Evolutionary conservation across 2,888 invertebrate species (phyloP), one percentile per base, ranked within the genome.

Genomic region (Odontothrips loti): DNA sequence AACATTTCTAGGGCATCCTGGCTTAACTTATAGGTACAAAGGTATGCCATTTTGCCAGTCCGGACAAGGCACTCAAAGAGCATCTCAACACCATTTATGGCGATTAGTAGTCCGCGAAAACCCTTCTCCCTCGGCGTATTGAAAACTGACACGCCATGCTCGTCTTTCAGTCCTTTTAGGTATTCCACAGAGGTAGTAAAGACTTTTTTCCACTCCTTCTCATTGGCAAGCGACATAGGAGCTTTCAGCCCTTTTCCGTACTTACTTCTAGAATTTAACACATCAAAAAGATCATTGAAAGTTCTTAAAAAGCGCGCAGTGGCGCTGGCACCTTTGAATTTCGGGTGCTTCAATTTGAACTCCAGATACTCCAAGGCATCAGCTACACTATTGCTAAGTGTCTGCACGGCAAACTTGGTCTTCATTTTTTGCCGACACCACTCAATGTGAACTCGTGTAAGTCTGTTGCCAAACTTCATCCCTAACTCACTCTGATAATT

Each of bases 201-300:
- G 17, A 51, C 51, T 17, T 51, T 17, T 17, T 51, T 51, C 51
- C 51, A 51, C 48, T 48, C 48, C 12, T 8, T 12, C 12, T 48
- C 48, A 12, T 48, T 48, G 12, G 48, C 8, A 11, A 48, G 12
- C 10, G 48, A 48, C 48, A 48, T 48, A 12, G 48, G 48, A 48
- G 48, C 48, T 48, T 48, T 48, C 48, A 48, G 12, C 48, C 48
- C 48, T 48, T 82, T 84, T 17, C 82, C 79, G 81, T 80, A 83
- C 17, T 63, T n/a, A 47, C 83, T 81, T 79, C 83, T 78, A 0
- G 82, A 83, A 79, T 85, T 85, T 11, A 85, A 79, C 20, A 85
- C 81, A 82, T 85, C 84, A 81, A 85, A 85, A 12, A 84, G 80
- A 63, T 84, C 81, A 75, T 85, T 84, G 11, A 85, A 80, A 9